Conservation (phyloP, 2,113 vertebrate species). For the Oncorhynchus mykiss region DNA sequence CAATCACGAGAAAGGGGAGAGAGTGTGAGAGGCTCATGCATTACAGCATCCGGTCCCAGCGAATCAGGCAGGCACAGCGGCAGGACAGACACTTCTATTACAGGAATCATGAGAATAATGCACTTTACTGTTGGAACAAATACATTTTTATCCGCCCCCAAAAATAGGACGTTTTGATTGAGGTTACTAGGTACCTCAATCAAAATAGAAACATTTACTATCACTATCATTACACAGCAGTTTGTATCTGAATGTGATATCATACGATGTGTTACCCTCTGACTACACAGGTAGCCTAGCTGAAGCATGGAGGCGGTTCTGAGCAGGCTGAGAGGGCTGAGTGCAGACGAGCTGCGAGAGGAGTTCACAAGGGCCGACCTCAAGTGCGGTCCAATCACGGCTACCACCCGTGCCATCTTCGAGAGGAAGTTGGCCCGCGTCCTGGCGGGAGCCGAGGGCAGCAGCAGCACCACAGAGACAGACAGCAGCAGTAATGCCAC, state of each 20-base stretch:
- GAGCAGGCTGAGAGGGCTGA: constrained; percentile 81
- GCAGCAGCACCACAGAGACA: constrained; percentile 23
- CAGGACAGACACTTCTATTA: too few relatives aligned
- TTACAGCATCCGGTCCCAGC: too few relatives aligned
- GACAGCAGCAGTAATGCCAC: too few relatives aligned
- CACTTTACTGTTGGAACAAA: too few relatives aligned
- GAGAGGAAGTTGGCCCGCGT: constrained; percentile 89
- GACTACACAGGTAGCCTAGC: constrained; percentile 47
- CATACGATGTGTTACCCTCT: neutral
- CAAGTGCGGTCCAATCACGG: constrained; percentile 91
- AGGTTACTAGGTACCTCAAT: too few relatives aligned
- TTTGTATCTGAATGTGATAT: too few relatives aligned
- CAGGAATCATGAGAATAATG: too few relatives aligned
- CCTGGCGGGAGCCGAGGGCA: constrained; percentile 65
- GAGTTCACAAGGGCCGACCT: constrained; percentile 84
- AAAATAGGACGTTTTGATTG: too few relatives aligned
- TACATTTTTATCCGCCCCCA: too few relatives aligned
- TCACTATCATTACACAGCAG: neutral
- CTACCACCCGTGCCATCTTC: constrained; percentile 89
- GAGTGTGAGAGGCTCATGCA: too few relatives aligned
- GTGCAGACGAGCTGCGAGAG: constrained; percentile 83
- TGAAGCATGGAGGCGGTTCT: constrained; percentile 89
- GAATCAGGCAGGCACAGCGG: too few relatives aligned
- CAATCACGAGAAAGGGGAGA: too few relatives aligned
- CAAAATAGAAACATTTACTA: neutral